Percentiles rank a stretch among this genome's conserved stretches.
Evolutionary conservation across 2,888 invertebrate genomes (phyloP).

Genomic region (Ichneumon xanthorius): DNA sequence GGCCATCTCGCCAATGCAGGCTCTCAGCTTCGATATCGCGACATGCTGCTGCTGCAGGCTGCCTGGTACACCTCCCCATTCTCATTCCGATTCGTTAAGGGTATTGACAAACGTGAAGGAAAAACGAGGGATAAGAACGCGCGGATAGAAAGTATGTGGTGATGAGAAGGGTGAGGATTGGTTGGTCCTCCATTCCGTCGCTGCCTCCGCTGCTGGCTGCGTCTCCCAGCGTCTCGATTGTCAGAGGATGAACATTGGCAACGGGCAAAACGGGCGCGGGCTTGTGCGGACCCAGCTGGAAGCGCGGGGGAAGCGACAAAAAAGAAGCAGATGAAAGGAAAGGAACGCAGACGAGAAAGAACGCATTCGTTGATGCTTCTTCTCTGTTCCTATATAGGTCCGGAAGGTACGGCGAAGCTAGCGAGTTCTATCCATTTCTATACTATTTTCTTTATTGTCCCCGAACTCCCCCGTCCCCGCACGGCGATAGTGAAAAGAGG

Average conservation of each 20-base stretch:
- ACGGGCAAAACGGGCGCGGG: conserved; percentile 25
- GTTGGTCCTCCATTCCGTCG: conserved; percentile 54
- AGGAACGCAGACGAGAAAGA: conserved; percentile 29
- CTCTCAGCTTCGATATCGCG: not conserved
- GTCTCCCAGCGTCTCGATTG: conserved; percentile 14
- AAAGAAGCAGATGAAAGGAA: conserved; percentile 14
- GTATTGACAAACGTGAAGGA: conserved; percentile 79
- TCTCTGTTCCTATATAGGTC: conserved; percentile 19
- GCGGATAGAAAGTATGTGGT: conserved; percentile 59
- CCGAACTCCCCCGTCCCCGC: not conserved
- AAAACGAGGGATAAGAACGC: conserved; percentile 73
- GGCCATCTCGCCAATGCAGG: conserved; percentile 37
- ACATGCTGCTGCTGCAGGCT: conserved; percentile 14
- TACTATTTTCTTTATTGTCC: conserved; percentile 47
- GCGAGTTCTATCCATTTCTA: conserved; percentile 48
- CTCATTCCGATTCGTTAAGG: conserved; percentile 58
- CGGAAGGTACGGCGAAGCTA: conserved; percentile 4
- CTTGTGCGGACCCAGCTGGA: not conserved
- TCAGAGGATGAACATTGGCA: conserved; percentile 42
- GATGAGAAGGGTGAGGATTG: conserved; percentile 65
- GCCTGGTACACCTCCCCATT: conserved; percentile 6
- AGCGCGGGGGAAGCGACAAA: conserved; percentile 9
- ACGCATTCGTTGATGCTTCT: conserved; percentile 22
- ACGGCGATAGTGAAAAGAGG: not conserved
- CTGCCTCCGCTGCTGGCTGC: conserved; percentile 16